Base-by-base conservation (phyloP, 2,113 vertebrate species). In the Hoplias malabaricus region DNA sequence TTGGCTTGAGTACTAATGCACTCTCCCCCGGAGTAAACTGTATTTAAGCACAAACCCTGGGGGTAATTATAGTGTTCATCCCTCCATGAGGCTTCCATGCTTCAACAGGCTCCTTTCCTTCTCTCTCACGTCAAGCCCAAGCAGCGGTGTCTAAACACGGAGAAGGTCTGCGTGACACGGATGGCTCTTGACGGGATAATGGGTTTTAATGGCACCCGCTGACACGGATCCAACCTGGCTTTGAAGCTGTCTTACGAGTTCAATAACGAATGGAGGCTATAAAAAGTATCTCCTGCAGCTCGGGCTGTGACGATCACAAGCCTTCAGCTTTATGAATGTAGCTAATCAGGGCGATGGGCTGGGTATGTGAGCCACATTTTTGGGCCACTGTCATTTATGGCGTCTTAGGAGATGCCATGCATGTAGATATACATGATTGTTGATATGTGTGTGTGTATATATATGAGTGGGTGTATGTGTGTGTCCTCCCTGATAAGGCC, bases 171-270 rank as follows among this genome's bases (percentile, higher is more conserved):
- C 11, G 19, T 70, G 75, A 79, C 68, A 53, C 23, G 62, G 42
- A 77, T 72, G n/a, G 36, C 67, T 75, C 70, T 71, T 82, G 83
- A 83, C 40, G 75, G 80, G 79, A 84, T 84, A 86, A 86, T 82
- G 81, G 77, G 65, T 78, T 73, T 66, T 78, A 82, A 80, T 75
- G 81, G 50, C 81, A 77, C 38, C 79, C 27, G 25, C 33, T 68
- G 77, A 82, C 68, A 84, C 53, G 75, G 75, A 77, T 80, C 70
- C 71, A 75, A 67, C 40, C 66, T 61, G 25, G 68, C 76, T 77
- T 19, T 70, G 79, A 70, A 46, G 54, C 68, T 27, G 29, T 27
- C 50, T 70, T 14, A 34, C 53, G 21, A 21, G 66, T 76, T 54
- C 65, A 79, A 79, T 79, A 71, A 81, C 70, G 69, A 40, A 81